Evolutionary conservation across 2,888 invertebrate species (phyloP).

Genomic region (Ormyrus rosae): DNA sequence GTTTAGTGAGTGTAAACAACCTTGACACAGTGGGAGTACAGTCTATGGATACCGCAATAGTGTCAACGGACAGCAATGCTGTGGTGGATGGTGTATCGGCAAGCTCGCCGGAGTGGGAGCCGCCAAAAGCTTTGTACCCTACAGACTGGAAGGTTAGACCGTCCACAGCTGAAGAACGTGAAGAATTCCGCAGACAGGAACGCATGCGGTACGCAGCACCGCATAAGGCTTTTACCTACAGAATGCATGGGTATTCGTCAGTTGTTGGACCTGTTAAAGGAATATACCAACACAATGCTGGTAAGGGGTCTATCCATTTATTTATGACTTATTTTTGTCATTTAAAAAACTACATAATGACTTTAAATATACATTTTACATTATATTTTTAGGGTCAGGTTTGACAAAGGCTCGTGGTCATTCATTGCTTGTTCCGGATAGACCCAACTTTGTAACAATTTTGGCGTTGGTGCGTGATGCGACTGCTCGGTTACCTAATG

Average conservation of each 20-base stretch:
- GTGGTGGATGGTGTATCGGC: constrained; percentile 64
- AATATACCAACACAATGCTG: constrained; percentile 82
- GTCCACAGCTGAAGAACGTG: constrained; percentile 86
- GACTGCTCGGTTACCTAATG: constrained; percentile 94
- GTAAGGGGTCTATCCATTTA: constrained; percentile 62
- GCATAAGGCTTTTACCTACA: constrained; percentile 93
- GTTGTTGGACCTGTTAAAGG: constrained; percentile 90
- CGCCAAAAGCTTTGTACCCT: constrained; percentile 80
- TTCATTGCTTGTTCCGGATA: constrained; percentile 86
- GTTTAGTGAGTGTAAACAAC: constrained; percentile 4
- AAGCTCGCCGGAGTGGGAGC: constrained; percentile 71
- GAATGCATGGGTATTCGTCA: constrained; percentile 90
- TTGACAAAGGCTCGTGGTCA: constrained; percentile 87
- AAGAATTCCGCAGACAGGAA: constrained; percentile 88
- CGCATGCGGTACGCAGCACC: constrained; percentile 90
- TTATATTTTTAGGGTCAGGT: constrained; percentile 64
- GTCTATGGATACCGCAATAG: background rate
- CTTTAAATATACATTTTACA: background rate
- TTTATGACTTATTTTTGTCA: no score
- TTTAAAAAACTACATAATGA: background rate
- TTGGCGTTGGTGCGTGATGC: constrained; percentile 95
- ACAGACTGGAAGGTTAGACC: constrained; percentile 90
- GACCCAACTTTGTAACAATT: constrained; percentile 94
- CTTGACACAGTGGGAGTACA: background rate
- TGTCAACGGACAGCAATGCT: background rate